phyloP scores from a whole-genome alignment of 2,113 vertebrate species.

The Macrotis lagotis region DNA sequence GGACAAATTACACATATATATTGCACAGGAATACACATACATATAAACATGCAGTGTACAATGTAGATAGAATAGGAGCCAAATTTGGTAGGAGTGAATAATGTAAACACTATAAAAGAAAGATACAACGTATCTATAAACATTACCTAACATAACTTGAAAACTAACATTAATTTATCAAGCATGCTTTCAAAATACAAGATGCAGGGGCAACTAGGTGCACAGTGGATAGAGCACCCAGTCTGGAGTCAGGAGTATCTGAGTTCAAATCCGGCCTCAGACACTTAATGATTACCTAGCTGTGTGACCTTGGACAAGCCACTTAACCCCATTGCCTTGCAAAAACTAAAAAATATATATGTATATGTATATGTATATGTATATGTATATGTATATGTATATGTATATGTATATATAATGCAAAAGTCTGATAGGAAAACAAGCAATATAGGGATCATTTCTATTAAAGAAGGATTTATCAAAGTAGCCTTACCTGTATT shows the following conservation, averaged over 20 bases:
- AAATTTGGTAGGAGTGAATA: not conserved
- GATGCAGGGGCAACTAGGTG: no score
- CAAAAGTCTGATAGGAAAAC: no score
- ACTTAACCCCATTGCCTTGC: no score
- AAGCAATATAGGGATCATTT: not conserved
- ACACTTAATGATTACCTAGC: no score
- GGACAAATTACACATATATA: not conserved
- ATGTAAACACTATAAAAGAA: not conserved
- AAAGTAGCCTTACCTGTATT: conserved; percentile 82
- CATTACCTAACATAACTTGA: not conserved
- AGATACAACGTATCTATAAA: not conserved
- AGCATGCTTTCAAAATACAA: not conserved
- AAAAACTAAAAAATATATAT: no score
- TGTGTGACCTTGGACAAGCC: no score
- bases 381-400: no score
- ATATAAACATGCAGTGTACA: not conserved
- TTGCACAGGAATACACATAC: not conserved
- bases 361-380: no score
- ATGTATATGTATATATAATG: no score
- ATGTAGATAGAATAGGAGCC: not conserved
- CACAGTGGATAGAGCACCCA: no score
- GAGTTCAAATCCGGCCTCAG: no score
- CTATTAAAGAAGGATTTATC: fast-evolving
- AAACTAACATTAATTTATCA: not conserved
- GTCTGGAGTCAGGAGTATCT: no score